Conservation (phyloP, 2,113 vertebrate species). For the Hippocampus barbouri region DNA sequence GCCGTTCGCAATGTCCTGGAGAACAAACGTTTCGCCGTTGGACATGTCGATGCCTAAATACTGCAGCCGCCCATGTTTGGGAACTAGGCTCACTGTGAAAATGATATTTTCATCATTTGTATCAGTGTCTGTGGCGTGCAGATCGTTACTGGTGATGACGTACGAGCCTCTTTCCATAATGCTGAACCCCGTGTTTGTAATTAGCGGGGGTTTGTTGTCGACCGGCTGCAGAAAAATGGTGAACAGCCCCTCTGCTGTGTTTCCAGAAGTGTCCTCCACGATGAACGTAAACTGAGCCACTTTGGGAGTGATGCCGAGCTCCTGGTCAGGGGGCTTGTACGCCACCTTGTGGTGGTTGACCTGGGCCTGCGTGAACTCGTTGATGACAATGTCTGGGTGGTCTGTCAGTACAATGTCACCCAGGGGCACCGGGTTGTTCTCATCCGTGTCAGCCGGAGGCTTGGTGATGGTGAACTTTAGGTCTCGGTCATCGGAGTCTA, state of each 20-base stretch:
- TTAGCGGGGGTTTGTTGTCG: constrained; percentile 90
- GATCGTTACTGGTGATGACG: constrained; percentile 73
- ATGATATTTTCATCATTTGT: constrained; percentile 76
- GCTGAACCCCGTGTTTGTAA: constrained; percentile 87
- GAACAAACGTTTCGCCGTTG: constrained; percentile 73
- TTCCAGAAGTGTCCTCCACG: constrained; percentile 87
- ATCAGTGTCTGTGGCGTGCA: constrained; percentile 78
- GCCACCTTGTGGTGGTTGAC: constrained; percentile 95
- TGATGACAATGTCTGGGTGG: constrained; percentile 76
- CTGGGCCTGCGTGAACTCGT: constrained; percentile 93
- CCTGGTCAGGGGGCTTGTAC: constrained; percentile 84
- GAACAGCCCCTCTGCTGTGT: constrained; percentile 80
- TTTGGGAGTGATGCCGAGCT: constrained; percentile 88
- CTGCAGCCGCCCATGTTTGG: constrained; percentile 69
- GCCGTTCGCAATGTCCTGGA: constrained; percentile 73
- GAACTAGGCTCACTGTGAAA: constrained; percentile 79
- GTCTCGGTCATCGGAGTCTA: constrained; percentile 90
- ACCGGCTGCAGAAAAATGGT: constrained; percentile 90
- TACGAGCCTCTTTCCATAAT: constrained; percentile 79
- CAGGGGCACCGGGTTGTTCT: constrained; percentile 77
- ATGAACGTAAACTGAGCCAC: constrained; percentile 88
- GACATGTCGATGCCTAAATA: constrained; percentile 76
- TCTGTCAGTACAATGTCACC: constrained; percentile 87
- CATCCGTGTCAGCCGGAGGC: constrained; percentile 83
- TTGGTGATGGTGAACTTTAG: constrained; percentile 82